Evolutionary conservation across 2,888 invertebrate genomes (phyloP).

Genomic region (Conomelus anceps): DNA sequence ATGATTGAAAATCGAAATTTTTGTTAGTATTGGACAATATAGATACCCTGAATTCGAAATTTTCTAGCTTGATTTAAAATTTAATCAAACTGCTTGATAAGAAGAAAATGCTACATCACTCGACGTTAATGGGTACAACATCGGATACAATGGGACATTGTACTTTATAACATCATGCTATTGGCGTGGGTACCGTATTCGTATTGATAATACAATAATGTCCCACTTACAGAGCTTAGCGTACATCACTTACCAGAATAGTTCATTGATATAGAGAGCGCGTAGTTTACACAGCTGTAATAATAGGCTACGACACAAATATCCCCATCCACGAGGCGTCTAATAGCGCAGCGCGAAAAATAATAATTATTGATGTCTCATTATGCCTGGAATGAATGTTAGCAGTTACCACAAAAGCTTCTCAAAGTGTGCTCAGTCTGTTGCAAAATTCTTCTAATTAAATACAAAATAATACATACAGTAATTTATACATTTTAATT

Average conservation of each 20-base stretch:
- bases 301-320: not conserved
- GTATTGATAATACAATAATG: not conserved
- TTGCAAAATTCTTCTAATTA: no score
- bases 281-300: not conserved
- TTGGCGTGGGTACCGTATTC: not conserved
- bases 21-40: not conserved
- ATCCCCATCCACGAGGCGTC: not conserved
- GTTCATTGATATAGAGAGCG: not conserved
- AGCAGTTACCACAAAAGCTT: no score
- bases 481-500: no score
- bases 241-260: no score
- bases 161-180: not conserved
- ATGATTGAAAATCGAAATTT: not conserved
- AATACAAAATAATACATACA: no score
- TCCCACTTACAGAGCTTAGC: not conserved
- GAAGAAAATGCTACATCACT: not conserved
- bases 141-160: no score
- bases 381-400: no score
- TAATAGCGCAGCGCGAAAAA: no score
- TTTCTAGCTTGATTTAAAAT: no score
- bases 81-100: not conserved
- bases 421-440: no score
- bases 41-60: no score
- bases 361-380: no score
- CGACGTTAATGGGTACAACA: not conserved